Percentiles rank a stretch among this genome's conserved stretches.
These are phyloP conservation scores for Rhopalosiphum padi DNA, from an alignment of 1,140 invertebrate species.

Conservation along the genomic window DNA sequence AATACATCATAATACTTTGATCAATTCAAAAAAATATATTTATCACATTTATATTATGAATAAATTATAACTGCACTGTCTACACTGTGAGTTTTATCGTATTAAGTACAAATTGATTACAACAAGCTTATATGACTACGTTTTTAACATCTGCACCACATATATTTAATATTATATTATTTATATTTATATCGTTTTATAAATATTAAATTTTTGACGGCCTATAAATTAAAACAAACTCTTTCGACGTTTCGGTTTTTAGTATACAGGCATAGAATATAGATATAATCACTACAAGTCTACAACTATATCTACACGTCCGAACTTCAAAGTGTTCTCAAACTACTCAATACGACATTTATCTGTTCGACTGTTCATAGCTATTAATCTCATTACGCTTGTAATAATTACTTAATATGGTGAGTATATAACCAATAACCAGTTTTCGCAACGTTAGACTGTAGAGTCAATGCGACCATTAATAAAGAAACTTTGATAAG, in stretches of 20 bases:
- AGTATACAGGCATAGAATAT: not conserved
- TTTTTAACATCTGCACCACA: not conserved
- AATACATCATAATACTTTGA: not conserved
- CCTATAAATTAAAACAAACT: not conserved
- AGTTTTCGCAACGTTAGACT: not conserved
- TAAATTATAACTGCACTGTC: not conserved
- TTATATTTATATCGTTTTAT: not conserved
- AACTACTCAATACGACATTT: conserved; percentile 1
- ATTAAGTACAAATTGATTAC: not conserved
- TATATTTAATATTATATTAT: not conserved
- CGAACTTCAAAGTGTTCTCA: not conserved
- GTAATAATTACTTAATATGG: conserved; percentile 36
- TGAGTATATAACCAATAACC: conserved; percentile 2
- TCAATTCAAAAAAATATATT: not conserved
- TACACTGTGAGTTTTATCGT: not conserved
- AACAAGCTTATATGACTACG: not conserved
- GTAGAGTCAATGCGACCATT: conserved; percentile 21
- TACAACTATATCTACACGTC: not conserved
- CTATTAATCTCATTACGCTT: conserved; percentile 22
- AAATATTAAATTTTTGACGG: not conserved
- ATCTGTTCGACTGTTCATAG: not conserved
- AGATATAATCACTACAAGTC: not conserved
- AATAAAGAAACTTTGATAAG: conserved; percentile 36
- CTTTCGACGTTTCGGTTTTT: not conserved
- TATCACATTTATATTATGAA: not conserved